Percentiles rank a stretch among this genome's conserved stretches.
These are phyloP conservation scores for Phorcus lineatus DNA, from an alignment of 2,888 invertebrate genomes.

Conservation along the genomic window DNA sequence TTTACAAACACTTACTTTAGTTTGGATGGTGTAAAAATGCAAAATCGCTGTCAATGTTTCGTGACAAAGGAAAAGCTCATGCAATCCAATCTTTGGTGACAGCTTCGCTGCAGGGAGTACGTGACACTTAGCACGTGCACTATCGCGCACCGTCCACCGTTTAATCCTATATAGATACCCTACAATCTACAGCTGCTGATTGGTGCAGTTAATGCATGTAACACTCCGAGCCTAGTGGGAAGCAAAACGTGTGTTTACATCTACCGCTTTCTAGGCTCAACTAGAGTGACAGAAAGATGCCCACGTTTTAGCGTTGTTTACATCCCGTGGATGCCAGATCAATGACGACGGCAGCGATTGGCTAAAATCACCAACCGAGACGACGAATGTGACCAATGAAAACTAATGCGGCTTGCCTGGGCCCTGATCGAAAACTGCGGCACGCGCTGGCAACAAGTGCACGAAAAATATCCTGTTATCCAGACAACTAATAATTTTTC, in stretches of 20 bases:
- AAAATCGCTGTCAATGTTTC: not conserved
- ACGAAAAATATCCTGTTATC: no score
- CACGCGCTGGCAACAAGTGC: no score
- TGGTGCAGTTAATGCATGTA: no score
- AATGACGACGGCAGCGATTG: not conserved
- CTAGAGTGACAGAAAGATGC: not conserved
- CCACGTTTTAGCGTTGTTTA: conserved; percentile 15
- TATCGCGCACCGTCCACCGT: not conserved
- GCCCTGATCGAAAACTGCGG: no score
- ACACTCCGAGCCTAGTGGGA: no score
- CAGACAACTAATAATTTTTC: no score
- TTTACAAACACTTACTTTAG: no score
- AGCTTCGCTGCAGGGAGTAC: not conserved
- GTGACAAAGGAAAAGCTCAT: not conserved
- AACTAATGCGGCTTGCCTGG: not conserved
- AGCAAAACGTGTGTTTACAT: no score
- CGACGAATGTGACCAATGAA: not conserved
- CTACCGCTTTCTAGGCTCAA: no score
- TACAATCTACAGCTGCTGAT: no score
- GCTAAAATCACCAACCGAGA: not conserved
- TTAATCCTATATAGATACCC: not conserved
- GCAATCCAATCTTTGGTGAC: not conserved
- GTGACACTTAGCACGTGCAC: conserved; percentile 12
- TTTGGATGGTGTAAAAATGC: no score
- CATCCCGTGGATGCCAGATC: not conserved